Evolutionary conservation across 2,113 vertebrate genomes (phyloP).

Genomic region (Neotoma lepida): DNA sequence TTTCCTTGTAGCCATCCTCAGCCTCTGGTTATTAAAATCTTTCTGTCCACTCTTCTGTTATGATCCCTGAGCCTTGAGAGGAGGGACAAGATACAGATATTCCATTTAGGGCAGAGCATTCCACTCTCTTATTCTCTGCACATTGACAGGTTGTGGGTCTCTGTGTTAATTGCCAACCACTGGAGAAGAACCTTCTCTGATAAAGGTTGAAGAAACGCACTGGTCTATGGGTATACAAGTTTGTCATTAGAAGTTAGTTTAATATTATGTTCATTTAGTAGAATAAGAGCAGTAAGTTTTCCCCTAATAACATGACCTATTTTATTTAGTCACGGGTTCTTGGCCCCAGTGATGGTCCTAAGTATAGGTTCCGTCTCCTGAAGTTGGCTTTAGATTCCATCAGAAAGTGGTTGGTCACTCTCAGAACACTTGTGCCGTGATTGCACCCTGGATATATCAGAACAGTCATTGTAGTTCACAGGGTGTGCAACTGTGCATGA

Average conservation of each 20-base stretch:
- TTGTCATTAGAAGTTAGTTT: neutral
- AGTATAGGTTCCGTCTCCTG: neutral
- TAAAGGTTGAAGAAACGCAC: neutral
- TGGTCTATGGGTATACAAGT: neutral
- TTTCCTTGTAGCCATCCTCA: neutral
- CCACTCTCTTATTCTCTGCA: neutral
- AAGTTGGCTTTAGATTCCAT: neutral
- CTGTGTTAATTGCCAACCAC: neutral
- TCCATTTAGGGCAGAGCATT: neutral
- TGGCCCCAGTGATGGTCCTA: neutral
- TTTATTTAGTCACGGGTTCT: neutral
- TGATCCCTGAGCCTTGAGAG: neutral
- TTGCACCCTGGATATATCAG: neutral
- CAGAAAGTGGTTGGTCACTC: neutral
- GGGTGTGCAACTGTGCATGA: neutral
- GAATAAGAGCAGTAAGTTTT: neutral
- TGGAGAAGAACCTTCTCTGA: neutral
- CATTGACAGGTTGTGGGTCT: neutral
- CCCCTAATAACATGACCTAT: neutral
- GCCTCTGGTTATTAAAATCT: neutral
- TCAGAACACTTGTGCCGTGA: neutral
- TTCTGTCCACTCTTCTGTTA: neutral
- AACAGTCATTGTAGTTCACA: neutral
- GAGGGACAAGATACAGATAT: neutral
- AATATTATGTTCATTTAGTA: neutral